phyloP scores from a whole-genome alignment of 2,888 invertebrate genomes.

The Eilema caniola region DNA sequence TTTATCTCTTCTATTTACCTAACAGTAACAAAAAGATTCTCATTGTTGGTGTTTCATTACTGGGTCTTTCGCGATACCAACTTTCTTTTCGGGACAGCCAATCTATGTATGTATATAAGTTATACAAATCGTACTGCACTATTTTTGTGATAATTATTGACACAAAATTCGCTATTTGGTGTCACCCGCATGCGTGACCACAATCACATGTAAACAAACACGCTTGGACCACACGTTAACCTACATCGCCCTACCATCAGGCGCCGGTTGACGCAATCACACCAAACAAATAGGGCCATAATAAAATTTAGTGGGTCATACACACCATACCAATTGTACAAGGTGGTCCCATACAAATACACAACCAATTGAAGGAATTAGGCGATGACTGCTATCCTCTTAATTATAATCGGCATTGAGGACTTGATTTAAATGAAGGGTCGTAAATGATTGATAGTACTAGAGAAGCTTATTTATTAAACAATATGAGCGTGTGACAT shows the following conservation, averaged over 20 bases:
- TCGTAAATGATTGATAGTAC: slow-evolving; percentile 41
- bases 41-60: too few species aligned
- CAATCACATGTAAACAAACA: too few species aligned
- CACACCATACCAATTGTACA: slow-evolving; percentile 31
- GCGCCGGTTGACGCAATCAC: slow-evolving; percentile 77
- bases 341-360: slow-evolving; percentile 53
- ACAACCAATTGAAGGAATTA: slow-evolving; percentile 60
- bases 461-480: slow-evolving; percentile 33
- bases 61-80: too few species aligned
- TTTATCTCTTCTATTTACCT: too few species aligned
- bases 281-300: slow-evolving; percentile 56
- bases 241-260: slow-evolving; percentile 56
- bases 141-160: too few species aligned
- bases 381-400: slow-evolving; percentile 46
- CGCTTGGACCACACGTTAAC: slow-evolving; percentile 51
- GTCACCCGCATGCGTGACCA: too few species aligned
- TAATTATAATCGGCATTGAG: slow-evolving; percentile 48
- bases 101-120: too few species aligned
- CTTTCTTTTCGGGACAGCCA: too few species aligned
- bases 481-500: slow-evolving; percentile 11
- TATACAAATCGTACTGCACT: too few species aligned
- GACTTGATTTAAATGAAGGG: slow-evolving; percentile 47
- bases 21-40: too few species aligned
- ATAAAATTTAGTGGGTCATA: slow-evolving; percentile 66
- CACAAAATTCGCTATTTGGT: too few species aligned